phyloP scores from a whole-genome alignment of 2,888 invertebrate genomes.

The Horisme vitalbata region DNA sequence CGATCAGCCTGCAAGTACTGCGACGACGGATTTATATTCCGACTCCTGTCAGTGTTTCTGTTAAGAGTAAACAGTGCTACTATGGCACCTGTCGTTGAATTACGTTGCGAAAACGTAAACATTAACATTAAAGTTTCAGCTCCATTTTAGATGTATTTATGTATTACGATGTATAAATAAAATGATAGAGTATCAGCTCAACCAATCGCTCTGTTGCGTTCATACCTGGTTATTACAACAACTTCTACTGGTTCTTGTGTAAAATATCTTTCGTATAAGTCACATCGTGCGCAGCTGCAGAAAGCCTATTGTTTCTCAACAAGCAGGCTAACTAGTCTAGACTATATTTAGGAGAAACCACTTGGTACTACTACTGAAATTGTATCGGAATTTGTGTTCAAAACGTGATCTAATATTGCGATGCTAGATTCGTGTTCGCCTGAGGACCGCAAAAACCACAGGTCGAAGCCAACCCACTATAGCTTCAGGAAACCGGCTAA shows the following conservation, averaged over 20 bases:
- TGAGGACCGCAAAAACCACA: constrained; percentile 49
- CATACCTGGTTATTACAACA: constrained; percentile 5
- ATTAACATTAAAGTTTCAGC: constrained; percentile 26
- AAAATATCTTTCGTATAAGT: constrained; percentile 14
- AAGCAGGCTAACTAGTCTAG: constrained; percentile 8
- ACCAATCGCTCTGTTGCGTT: constrained; percentile 6
- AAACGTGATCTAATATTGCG: constrained; percentile 21
- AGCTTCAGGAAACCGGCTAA: constrained; percentile 44
- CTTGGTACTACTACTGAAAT: constrained; percentile 16
- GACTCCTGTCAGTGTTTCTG: constrained; percentile 40
- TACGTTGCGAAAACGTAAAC: constrained; percentile 51
- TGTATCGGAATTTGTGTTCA: constrained; percentile 16
- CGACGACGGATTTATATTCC: constrained; percentile 64
- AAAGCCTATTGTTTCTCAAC: constrained; percentile 19
- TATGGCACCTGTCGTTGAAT: constrained; percentile 65
- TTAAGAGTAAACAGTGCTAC: constrained; percentile 44
- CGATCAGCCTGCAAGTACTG: constrained; percentile 45
- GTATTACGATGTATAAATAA: too few relatives aligned
- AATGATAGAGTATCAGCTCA: constrained; percentile 21
- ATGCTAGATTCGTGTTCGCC: constrained; percentile 47
- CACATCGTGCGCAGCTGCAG: constrained; percentile 20
- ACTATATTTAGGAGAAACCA: constrained; percentile 17
- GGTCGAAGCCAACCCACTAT: constrained; percentile 41
- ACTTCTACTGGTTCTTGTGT: constrained; percentile 7
- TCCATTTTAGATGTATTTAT: constrained; percentile 30